Evolutionary conservation across 2,113 vertebrate genomes (phyloP), one percentile per base, ranked within the genome.

Genomic region (Prochilodus magdalenae): DNA sequence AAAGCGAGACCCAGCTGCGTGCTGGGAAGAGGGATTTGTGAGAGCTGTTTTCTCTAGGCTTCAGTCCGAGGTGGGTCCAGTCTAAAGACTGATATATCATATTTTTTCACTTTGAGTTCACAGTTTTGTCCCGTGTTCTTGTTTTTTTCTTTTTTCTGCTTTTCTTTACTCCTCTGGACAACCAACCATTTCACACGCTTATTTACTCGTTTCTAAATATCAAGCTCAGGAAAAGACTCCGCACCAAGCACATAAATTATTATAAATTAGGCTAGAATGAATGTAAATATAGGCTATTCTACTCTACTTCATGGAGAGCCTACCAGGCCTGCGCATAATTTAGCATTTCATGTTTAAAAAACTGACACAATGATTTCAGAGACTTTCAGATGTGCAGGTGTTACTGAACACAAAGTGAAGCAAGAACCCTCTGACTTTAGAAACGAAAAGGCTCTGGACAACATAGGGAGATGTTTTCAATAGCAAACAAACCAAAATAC

Each of bases 1-100:
- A 86, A 86, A 84, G 86, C 82, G 77, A 84, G 86, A 55, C 87
- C 83, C 70, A 80, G 86, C 78, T 66, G 85, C 81, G 60, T 82
- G 88, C 83, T 86, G 80, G 83, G 89, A 73, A 74, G 89, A 75
- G 70, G 55, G 57, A 57, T 73, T 69, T 82, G 36, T 60, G 36
- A 8, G 0, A 81, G 62, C 51, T 82, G 70, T 15, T 55, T 76
- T 55, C 40, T 33, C 47, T 18, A 59, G 67, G 77, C 67, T 70
- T 75, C 44, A 36, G 29, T 66, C 72, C 13, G 51, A 76, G 73
- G 66, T 76, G 66, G 70, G 40, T 66, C 20, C 47, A 24, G 77
- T 76, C 77, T 53, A 47, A 40, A 60, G 47, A 67, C 60, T 30
- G 49, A 57, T 75, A 60, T 20, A 27, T 27, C 12, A 26, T 67